These are phyloP conservation scores for Chromobotia macracanthus DNA, from an alignment of 2,797 vertebrate species.

Conservation along the genomic window DNA sequence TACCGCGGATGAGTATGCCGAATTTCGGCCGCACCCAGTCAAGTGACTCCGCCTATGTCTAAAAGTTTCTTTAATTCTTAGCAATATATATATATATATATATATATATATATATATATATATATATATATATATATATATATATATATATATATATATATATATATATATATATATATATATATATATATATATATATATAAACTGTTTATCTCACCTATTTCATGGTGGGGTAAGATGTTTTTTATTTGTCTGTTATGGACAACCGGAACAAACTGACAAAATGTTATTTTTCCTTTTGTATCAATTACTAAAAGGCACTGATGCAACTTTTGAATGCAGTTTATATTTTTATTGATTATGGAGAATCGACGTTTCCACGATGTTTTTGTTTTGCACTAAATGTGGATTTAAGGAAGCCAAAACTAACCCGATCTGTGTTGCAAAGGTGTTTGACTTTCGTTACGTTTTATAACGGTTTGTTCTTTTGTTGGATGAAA, in stretches of 20 bases:
- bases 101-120: too few species aligned
- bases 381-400: conserved; percentile 60
- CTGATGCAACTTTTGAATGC: conserved; percentile 58
- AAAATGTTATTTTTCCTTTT: conserved; percentile 47
- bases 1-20: conserved; percentile 89
- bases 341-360: conserved; percentile 52
- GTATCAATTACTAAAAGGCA: conserved; percentile 54
- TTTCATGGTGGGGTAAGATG: conserved; percentile 46
- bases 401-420: conserved; percentile 56
- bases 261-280: conserved; percentile 57
- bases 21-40: conserved; percentile 93
- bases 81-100: too few species aligned
- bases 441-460: conserved; percentile 46
- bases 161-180: too few species aligned
- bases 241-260: conserved; percentile 54
- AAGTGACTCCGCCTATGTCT: conserved; percentile 93
- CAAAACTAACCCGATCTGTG: conserved; percentile 49
- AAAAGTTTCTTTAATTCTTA: conserved; percentile 56
- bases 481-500: too few species aligned
- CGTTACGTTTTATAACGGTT: conserved; percentile 8
- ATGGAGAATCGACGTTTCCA: conserved; percentile 38
- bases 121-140: too few species aligned
- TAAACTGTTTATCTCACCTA: too few species aligned
- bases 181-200: too few species aligned
- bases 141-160: too few species aligned